phyloP scores from a whole-genome alignment of 2,797 vertebrate genomes.

The Fistularia tabacaria region DNA sequence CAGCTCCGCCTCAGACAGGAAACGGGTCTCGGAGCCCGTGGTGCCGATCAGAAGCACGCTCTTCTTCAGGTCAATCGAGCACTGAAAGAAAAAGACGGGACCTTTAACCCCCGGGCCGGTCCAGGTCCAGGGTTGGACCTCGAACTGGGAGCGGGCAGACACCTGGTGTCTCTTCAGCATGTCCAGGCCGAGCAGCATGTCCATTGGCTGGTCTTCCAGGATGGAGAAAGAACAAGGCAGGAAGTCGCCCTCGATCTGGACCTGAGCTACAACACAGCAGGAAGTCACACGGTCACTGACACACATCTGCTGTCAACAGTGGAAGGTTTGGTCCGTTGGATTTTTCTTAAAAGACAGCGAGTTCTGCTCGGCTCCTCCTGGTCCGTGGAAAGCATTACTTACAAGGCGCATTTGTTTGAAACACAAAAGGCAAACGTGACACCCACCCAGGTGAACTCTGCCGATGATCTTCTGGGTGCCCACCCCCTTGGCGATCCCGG shows the following conservation, averaged over 20 bases:
- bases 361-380: neutral
- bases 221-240: slow-evolving; percentile 97
- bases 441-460: slow-evolving; percentile 91
- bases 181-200: slow-evolving; percentile 97
- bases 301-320: too few species aligned
- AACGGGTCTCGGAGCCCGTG: slow-evolving; percentile 92
- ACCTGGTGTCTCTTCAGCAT: slow-evolving; percentile 99
- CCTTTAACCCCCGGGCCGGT: neutral
- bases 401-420: neutral
- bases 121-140: neutral
- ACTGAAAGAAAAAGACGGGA: slow-evolving; percentile 67
- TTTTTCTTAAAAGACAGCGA: neutral
- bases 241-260: slow-evolving; percentile 97
- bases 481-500: slow-evolving; percentile 96
- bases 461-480: slow-evolving; percentile 99
- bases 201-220: slow-evolving; percentile 98
- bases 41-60: slow-evolving; percentile 92
- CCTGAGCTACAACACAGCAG: slow-evolving; percentile 83
- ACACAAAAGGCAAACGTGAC: slow-evolving; percentile 3
- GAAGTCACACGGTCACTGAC: too few species aligned
- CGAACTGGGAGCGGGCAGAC: slow-evolving; percentile 17
- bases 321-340: too few species aligned
- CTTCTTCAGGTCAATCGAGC: slow-evolving; percentile 96
- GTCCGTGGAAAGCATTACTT: too few species aligned
- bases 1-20: slow-evolving; percentile 91